Percentiles rank a stretch among this genome's conserved stretches.
Conservation (phyloP, 2,113 vertebrate species). For the Apistogramma diplotaenia region DNA sequence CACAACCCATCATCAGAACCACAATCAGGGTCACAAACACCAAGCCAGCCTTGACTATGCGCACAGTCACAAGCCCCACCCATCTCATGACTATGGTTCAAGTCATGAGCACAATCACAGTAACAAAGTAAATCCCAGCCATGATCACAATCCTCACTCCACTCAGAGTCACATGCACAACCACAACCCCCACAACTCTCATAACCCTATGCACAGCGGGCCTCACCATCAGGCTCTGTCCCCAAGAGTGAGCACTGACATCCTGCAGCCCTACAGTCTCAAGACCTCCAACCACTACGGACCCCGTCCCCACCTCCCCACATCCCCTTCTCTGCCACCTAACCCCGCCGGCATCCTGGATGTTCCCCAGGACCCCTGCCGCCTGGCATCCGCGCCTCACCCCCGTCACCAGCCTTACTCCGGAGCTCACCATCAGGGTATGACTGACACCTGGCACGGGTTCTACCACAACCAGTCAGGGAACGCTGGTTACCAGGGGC, state of each 20-base stretch:
- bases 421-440: slow-evolving; percentile 77
- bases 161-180: slow-evolving; percentile 62
- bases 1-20: slow-evolving; percentile 64
- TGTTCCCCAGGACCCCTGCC: slow-evolving; percentile 76
- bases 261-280: slow-evolving; percentile 83
- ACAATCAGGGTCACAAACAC: slow-evolving; percentile 75
- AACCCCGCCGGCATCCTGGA: slow-evolving; percentile 75
- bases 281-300: slow-evolving; percentile 80
- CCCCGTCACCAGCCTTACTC: slow-evolving; percentile 74
- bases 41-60: slow-evolving; percentile 71
- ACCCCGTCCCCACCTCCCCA: slow-evolving; percentile 81
- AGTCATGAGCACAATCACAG: slow-evolving; percentile 65
- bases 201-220: slow-evolving; percentile 64
- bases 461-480: slow-evolving; percentile 77
- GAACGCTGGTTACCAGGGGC: slow-evolving; percentile 65
- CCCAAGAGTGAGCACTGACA: slow-evolving; percentile 78
- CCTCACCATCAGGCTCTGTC: slow-evolving; percentile 78
- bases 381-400: slow-evolving; percentile 72
- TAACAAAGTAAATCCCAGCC: slow-evolving; percentile 64
- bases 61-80: slow-evolving; percentile 69
- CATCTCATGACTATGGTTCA: slow-evolving; percentile 59
- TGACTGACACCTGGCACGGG: slow-evolving; percentile 85
- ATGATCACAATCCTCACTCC: slow-evolving; percentile 58
- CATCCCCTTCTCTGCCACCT: slow-evolving; percentile 68
- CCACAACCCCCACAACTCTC: slow-evolving; percentile 53